Base-by-base conservation (phyloP, 2,113 vertebrate species). In the Sylvilagus bachmani region DNA sequence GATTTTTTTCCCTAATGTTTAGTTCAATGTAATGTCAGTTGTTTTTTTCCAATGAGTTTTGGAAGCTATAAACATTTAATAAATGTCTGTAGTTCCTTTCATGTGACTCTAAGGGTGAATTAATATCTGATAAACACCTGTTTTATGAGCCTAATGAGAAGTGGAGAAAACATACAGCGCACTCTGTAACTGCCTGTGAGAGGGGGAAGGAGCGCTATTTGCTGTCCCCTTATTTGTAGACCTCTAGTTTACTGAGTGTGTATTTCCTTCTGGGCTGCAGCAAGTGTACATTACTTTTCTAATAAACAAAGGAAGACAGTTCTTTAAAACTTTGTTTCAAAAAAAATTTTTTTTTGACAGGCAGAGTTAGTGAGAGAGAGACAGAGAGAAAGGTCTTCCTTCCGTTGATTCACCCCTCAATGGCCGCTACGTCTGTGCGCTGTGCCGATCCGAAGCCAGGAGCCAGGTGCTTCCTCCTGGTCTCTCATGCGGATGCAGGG, bases 11-110 rank as follows among this genome's bases (percentile, higher is more conserved):
- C 55, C 21, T 11, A 25, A 0, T 44, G n/a, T 67, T 77, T 51
- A 13, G 75, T 86, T 87, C 27, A 87, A 12, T 94, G 21, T 31
- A 44, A 27, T 89, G n/a, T 80, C 75, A 66, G 6, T 91, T 38
- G 12, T 87, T 85, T 90, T 90, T 95, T 77, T 6, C 24, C 24
- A 87, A 31, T 94, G 83, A 79, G 36, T 95, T 71, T 96, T 82
- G 82, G 69, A 92, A 92, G 19, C 38, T 64, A 4, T 81, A 17
- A 84, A 74, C 17, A 55, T 77, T 91, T 92, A 64, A 66, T 94
- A 71, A 91, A 44, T 88, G 10, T 90, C 62, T 31, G 4, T 66
- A 71, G 33, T 49, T 94, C 11, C 55, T n/a, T 62, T 75, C 49
- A 25, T 33, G 29, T 61, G 21, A 70, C 31, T 66, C n/a, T 66